Conservation (phyloP, 23 tunicate genomes). For the Oikopleura dioica region DNA sequence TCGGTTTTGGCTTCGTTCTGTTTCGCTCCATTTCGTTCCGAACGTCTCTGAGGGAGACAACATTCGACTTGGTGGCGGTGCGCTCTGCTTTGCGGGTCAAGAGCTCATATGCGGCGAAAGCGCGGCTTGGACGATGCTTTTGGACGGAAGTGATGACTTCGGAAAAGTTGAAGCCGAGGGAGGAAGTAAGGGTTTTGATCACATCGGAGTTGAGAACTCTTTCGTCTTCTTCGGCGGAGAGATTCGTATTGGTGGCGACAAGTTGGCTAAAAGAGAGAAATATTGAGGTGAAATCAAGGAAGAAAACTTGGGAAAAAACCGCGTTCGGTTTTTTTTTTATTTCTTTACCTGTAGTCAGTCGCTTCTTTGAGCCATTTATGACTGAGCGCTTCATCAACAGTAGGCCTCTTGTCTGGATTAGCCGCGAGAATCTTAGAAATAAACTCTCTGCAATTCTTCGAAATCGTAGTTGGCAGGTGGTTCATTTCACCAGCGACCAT, state of each 20-base stretch:
- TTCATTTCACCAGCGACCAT: slow-evolving; percentile 88
- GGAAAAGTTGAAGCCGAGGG: slow-evolving; percentile 17
- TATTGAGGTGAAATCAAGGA: neutral
- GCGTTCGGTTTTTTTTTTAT: neutral
- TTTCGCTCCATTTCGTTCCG: neutral
- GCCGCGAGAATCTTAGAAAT: slow-evolving; percentile 39
- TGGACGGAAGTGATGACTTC: slow-evolving; percentile 37
- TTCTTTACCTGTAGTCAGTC: slow-evolving; percentile 12
- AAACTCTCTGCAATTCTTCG: slow-evolving; percentile 24
- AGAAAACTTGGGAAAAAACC: neutral
- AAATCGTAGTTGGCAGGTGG: slow-evolving; percentile 30
- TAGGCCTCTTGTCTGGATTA: slow-evolving; percentile 32
- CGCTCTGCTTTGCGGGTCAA: slow-evolving; percentile 13
- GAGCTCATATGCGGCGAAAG: slow-evolving; percentile 63
- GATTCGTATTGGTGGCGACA: neutral
- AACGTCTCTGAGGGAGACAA: slow-evolving; percentile 1
- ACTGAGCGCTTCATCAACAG: slow-evolving; percentile 35
- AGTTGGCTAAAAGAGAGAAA: neutral
- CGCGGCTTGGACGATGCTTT: slow-evolving; percentile 58
- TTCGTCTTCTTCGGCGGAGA: neutral
- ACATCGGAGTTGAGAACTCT: slow-evolving; percentile 13
- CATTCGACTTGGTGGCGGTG: neutral
- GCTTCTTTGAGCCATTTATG: slow-evolving; percentile 32
- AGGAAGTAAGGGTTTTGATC: neutral
- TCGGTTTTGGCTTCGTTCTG: neutral